A percentile compares a stretch with the other conserved stretches of the same genome.
These are phyloP conservation scores for Fissipunctia ypsillon DNA, from an alignment of 2,888 invertebrate genomes.

Conservation along the genomic window DNA sequence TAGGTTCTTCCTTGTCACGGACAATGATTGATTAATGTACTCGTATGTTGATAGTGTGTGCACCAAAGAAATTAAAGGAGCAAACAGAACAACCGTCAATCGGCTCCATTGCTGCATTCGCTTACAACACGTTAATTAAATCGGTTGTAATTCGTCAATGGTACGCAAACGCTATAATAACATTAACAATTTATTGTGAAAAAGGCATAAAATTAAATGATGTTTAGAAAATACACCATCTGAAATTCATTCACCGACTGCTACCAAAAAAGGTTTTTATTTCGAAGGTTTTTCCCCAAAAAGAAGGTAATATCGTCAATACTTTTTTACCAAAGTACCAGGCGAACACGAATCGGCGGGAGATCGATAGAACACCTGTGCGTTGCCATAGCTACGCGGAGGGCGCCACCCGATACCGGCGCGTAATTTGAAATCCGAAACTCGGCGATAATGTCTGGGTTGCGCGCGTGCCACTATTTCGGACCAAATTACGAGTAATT, in stretches of 20 bases:
- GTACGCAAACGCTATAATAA: not conserved
- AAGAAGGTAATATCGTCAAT: constrained; percentile 51
- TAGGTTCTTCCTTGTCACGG: not conserved
- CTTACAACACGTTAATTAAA: not conserved
- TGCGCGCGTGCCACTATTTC: constrained; percentile 78
- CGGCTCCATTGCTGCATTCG: not conserved
- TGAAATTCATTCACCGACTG: not conserved
- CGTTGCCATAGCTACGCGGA: constrained; percentile 86
- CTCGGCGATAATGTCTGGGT: constrained; percentile 88
- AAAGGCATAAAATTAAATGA: not conserved
- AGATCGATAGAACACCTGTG: constrained; percentile 89
- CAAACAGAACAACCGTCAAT: not conserved
- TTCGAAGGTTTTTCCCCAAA: constrained; percentile 29
- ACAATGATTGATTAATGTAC: not conserved
- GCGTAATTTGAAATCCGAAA: constrained; percentile 90
- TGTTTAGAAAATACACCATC: constrained; percentile 4
- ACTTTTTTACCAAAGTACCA: constrained; percentile 69
- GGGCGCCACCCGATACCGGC: constrained; percentile 88
- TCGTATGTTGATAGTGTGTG: not conserved
- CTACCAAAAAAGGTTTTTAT: not conserved
- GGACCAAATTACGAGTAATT: constrained; percentile 85
- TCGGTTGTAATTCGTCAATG: constrained; percentile 5
- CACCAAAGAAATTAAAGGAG: not conserved
- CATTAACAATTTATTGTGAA: not conserved
- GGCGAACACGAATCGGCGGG: constrained; percentile 71